These are phyloP conservation scores for Aldrovandia affinis DNA, from an alignment of 2,797 vertebrate genomes.

Conservation along the genomic window DNA sequence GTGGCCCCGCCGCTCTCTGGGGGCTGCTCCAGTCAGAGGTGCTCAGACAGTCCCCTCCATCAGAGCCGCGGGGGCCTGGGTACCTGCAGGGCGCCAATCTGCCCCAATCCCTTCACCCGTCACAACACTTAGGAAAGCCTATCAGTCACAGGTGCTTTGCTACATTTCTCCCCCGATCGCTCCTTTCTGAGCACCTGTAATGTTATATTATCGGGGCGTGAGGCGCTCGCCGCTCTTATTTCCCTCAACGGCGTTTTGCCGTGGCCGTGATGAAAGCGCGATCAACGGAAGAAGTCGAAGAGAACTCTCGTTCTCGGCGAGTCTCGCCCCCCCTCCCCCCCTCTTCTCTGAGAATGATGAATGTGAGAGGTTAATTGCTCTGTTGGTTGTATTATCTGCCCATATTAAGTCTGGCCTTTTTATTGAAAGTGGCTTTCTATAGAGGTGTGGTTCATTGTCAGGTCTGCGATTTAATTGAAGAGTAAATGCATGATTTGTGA, in stretches of 20 bases:
- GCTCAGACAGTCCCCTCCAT: slow-evolving; percentile 62
- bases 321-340: too few relatives aligned
- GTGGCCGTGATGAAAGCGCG: neutral
- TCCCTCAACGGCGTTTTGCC: neutral
- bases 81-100: slow-evolving; percentile 47
- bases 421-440: slow-evolving; percentile 3
- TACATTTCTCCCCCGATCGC: neutral
- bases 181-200: slow-evolving; percentile 6
- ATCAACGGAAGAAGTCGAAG: neutral
- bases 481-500: slow-evolving; percentile 1
- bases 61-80: slow-evolving; percentile 34
- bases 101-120: slow-evolving; percentile 55
- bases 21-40: slow-evolving; percentile 60
- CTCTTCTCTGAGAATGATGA: neutral
- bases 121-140: slow-evolving; percentile 47
- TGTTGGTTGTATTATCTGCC: neutral
- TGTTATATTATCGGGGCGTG: neutral
- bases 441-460: slow-evolving; percentile 5
- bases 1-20: slow-evolving; percentile 36
- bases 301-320: neutral
- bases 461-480: slow-evolving; percentile 19
- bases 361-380: slow-evolving; percentile 16
- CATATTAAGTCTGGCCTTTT: slow-evolving; percentile 2
- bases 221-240: neutral
- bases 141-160: slow-evolving; percentile 27